A percentile compares a stretch with the other conserved stretches of the same genome.
Evolutionary conservation across 2,888 invertebrate species (phyloP).

Genomic region (Melitaea athalia): DNA sequence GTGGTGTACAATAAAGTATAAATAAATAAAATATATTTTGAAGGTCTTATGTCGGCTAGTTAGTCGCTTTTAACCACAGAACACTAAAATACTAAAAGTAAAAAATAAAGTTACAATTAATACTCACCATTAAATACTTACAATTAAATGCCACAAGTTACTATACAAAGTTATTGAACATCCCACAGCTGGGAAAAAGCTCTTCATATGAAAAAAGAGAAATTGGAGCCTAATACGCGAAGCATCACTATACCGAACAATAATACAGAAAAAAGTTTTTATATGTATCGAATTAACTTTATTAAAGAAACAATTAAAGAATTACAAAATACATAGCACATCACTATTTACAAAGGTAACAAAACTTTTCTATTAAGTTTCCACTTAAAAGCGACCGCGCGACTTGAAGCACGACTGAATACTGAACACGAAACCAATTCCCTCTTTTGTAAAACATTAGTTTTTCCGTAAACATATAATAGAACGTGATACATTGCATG

Average conservation of each 20-base stretch:
- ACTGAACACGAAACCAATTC: constrained; percentile 28
- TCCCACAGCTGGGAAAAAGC: not conserved
- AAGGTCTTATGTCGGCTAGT: no score
- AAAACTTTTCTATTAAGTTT: constrained; percentile 2
- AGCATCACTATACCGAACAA: no score
- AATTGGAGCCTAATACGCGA: not conserved
- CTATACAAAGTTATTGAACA: not conserved
- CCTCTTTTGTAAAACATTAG: constrained; percentile 5
- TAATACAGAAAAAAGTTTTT: not conserved
- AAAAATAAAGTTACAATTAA: not conserved
- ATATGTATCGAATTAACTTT: not conserved
- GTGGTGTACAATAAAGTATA: no score
- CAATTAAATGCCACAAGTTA: no score
- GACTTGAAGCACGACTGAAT: constrained; percentile 16
- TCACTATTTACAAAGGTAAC: not conserved
- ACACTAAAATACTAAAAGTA: not conserved
- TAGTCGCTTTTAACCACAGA: not conserved
- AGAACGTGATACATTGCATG: constrained; percentile 2
- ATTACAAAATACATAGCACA: not conserved
- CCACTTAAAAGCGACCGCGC: constrained; percentile 22
- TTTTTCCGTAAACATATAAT: not conserved
- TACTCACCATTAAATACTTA: constrained; percentile 2
- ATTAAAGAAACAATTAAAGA: not conserved
- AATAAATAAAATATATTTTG: no score
- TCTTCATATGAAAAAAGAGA: no score